These are phyloP conservation scores for Rhimphoctona megacephalus DNA, from an alignment of 2,888 invertebrate species.

Conservation along the genomic window DNA sequence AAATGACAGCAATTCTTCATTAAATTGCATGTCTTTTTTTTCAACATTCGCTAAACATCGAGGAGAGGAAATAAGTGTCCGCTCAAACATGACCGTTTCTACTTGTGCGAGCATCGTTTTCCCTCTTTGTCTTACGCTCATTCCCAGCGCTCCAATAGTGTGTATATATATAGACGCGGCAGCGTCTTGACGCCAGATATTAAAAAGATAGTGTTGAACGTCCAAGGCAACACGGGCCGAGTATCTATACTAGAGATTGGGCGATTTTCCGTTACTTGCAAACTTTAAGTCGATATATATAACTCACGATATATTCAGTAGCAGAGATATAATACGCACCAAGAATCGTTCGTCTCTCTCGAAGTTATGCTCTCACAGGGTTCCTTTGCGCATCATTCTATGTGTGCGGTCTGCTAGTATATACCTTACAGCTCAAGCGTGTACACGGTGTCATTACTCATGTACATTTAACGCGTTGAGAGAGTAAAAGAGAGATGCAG, in stretches of 20 bases:
- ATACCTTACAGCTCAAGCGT: conserved; percentile 54
- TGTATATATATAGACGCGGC: background rate
- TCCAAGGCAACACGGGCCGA: too few relatives aligned
- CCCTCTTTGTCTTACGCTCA: background rate
- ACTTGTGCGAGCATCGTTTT: background rate
- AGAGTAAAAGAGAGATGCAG: conserved; percentile 1
- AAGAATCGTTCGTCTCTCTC: conserved; percentile 23
- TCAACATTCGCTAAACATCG: too few relatives aligned
- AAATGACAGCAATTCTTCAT: background rate
- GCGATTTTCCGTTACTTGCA: too few relatives aligned
- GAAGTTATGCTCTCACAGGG: conserved; percentile 20
- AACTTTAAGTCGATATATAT: too few relatives aligned
- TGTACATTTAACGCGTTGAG: conserved; percentile 60
- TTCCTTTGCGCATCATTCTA: conserved; percentile 25
- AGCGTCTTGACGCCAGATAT: too few relatives aligned
- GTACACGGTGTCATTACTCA: conserved; percentile 65
- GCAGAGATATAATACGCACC: conserved; percentile 31
- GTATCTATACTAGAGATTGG: too few relatives aligned
- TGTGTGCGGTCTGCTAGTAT: conserved; percentile 34
- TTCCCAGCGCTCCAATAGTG: background rate
- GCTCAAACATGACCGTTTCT: background rate
- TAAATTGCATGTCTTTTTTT: background rate
- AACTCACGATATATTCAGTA: background rate
- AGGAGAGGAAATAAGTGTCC: background rate
- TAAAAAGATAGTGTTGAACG: too few relatives aligned